These are phyloP conservation scores for Sphaerophoria taeniata DNA, from an alignment of 2,888 invertebrate genomes.

Conservation along the genomic window DNA sequence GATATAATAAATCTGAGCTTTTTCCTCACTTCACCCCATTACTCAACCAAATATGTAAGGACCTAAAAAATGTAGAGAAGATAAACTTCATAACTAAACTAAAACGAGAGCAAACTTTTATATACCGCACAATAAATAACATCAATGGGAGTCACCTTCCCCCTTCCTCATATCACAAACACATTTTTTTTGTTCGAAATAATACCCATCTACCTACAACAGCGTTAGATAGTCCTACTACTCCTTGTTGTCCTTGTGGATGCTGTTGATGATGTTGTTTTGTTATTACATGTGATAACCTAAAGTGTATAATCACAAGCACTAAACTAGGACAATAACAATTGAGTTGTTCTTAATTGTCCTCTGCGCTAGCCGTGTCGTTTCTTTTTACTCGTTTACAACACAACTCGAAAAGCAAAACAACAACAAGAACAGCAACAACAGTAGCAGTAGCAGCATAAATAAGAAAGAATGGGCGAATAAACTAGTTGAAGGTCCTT, in stretches of 20 bases:
- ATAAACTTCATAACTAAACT: conserved; percentile 59
- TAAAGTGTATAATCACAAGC: conserved; percentile 72
- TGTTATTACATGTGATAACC: conserved; percentile 69
- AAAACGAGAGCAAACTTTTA: conserved; percentile 62
- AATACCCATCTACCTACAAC: not conserved
- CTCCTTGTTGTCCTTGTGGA: conserved; percentile 16
- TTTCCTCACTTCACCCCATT: not conserved
- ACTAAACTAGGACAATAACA: conserved; percentile 74
- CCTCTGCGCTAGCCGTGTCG: conserved; percentile 1
- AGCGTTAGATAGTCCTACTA: not conserved
- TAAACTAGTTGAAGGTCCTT: conserved; percentile 72
- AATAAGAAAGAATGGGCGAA: conserved; percentile 45
- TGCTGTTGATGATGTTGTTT: conserved; percentile 45
- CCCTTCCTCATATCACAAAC: conserved; percentile 23
- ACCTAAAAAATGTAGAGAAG: conserved; percentile 25
- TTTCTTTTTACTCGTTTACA: not conserved
- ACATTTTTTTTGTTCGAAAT: not conserved
- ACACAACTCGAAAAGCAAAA: conserved; percentile 5
- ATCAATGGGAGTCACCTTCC: conserved; percentile 26
- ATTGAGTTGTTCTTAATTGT: conserved; percentile 73
- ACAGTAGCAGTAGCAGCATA: not conserved
- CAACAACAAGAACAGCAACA: conserved; percentile 11
- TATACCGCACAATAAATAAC: conserved; percentile 63
- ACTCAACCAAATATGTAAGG: too few species aligned
- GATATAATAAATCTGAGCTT: conserved; percentile 64